A percentile compares a stretch with the other conserved stretches of the same genome.
These are phyloP conservation scores for Brachionus angularis DNA, from an alignment of 1,140 invertebrate species.

Conservation along the genomic window DNA sequence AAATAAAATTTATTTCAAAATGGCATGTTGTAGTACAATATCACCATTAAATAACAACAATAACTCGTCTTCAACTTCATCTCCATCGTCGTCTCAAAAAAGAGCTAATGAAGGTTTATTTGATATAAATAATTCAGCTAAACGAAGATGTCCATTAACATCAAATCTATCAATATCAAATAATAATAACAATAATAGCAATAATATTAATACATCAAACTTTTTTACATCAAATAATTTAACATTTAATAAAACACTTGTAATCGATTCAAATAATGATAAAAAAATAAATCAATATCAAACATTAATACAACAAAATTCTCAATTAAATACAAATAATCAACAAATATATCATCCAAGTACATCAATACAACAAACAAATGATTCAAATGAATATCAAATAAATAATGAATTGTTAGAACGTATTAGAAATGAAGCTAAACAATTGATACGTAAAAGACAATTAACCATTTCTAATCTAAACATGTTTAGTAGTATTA, in stretches of 20 bases:
- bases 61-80: no score
- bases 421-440: constrained; percentile 21
- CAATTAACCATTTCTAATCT: neutral
- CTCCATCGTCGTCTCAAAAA: constrained; percentile 36
- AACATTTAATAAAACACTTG: neutral
- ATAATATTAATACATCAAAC: neutral
- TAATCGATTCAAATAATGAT: neutral
- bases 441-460: neutral
- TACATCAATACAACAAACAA: no score
- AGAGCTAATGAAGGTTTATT: constrained; percentile 3
- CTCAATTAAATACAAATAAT: no score
- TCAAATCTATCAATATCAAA: neutral
- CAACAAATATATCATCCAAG: no score
- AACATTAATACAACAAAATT: no score
- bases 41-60: constrained; percentile 38
- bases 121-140: constrained; percentile 21
- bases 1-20: neutral
- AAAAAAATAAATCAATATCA: neutral
- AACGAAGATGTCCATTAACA: constrained; percentile 11
- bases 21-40: constrained; percentile 43
- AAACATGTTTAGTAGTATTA: constrained; percentile 4
- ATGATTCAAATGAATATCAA: neutral
- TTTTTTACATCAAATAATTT: neutral
- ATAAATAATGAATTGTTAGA: constrained; percentile 3
- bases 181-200: neutral